phyloP scores from a whole-genome alignment of 1,140 invertebrate species.

The Chrysopa pallens region DNA sequence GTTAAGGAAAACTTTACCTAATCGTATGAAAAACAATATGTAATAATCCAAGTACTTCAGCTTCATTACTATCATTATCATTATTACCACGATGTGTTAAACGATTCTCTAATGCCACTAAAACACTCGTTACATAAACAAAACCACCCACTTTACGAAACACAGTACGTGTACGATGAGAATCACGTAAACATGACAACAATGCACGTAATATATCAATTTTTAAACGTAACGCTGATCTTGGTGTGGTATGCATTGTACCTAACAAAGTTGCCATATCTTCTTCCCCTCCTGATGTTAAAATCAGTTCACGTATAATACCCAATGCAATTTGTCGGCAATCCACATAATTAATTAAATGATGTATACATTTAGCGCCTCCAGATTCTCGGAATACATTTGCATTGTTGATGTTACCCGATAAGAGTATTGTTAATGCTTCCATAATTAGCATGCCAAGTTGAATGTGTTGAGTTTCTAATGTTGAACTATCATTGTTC shows the following conservation, averaged over 20 bases:
- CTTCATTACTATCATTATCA: constrained; percentile 15
- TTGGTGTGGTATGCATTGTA: constrained; percentile 73
- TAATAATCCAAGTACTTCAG: constrained; percentile 42
- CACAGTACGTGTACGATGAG: constrained; percentile 86
- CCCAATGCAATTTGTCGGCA: constrained; percentile 63
- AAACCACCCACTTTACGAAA: constrained; percentile 97
- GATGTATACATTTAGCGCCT: constrained; percentile 78
- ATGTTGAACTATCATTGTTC: constrained; percentile 24
- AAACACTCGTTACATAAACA: constrained; percentile 89
- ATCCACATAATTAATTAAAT: constrained; percentile 69
- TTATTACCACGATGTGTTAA: constrained; percentile 27
- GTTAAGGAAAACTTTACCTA: too few relatives aligned
- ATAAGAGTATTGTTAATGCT: constrained; percentile 61
- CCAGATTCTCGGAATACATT: constrained; percentile 84
- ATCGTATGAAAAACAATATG: constrained; percentile 89
- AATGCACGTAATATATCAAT: constrained; percentile 82
- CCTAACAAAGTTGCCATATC: constrained; percentile 85
- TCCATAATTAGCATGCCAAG: constrained; percentile 76
- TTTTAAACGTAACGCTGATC: constrained; percentile 64
- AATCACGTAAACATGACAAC: constrained; percentile 75
- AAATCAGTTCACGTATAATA: constrained; percentile 70
- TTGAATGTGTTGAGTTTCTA: constrained; percentile 11
- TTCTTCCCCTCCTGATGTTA: constrained; percentile 83
- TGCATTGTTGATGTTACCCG: constrained; percentile 69
- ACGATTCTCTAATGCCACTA: constrained; percentile 82